Evolutionary conservation across 2,797 vertebrate species (phyloP).

Genomic region (Stomatorhinus walkeri): DNA sequence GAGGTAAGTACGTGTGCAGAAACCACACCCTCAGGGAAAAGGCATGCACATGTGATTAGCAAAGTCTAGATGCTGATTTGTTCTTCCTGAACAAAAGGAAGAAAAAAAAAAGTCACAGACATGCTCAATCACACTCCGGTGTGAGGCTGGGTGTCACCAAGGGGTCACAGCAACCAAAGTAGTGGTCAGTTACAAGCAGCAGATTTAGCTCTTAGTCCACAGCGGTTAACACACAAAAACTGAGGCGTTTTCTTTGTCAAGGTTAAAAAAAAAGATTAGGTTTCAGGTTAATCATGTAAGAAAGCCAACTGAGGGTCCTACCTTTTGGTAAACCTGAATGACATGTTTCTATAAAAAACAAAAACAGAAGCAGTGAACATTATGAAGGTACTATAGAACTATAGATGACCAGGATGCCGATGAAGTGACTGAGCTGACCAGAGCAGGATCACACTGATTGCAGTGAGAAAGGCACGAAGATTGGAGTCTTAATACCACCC

Average conservation of each 20-base stretch:
- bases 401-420: conserved; percentile 25
- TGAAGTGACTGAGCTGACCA: conserved; percentile 60
- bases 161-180: conserved; percentile 4
- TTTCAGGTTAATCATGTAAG: conserved; percentile 32
- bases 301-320: conserved; percentile 72
- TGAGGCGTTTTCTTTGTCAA: neutral
- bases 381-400: conserved; percentile 37
- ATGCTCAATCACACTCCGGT: conserved; percentile 37
- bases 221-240: conserved; percentile 13
- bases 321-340: conserved; percentile 99
- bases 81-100: conserved; percentile 24
- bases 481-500: neutral
- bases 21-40: conserved; percentile 15
- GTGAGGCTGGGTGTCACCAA: neutral
- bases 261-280: conserved; percentile 15
- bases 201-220: conserved; percentile 16
- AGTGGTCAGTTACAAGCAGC: conserved; percentile 23
- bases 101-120: conserved; percentile 33
- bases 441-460: conserved; percentile 63
- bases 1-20: conserved; percentile 9
- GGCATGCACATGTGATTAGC: conserved; percentile 36
- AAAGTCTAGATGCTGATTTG: conserved; percentile 32
- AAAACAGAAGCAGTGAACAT: conserved; percentile 67
- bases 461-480: conserved; percentile 29
- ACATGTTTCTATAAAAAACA: conserved; percentile 99